Evolutionary conservation across 2,797 vertebrate species (phyloP), one percentile per base, ranked within the genome.

Genomic region (Sorex maritimensis): DNA sequence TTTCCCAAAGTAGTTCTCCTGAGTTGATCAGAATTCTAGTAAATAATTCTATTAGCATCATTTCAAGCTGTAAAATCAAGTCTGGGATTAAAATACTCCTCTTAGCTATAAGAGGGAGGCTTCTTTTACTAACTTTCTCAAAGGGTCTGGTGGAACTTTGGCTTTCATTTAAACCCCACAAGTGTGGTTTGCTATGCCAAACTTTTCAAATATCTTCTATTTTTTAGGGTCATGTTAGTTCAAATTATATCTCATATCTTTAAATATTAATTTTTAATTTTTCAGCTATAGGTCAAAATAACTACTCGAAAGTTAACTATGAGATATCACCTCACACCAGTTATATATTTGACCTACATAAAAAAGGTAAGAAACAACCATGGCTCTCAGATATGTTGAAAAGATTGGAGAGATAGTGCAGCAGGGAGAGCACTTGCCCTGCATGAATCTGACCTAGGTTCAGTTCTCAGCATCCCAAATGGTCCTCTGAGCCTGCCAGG

Each of bases 151-250:
- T 14, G 4, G 44, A 74, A 10, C 3, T 34, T 58, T 26, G 38
- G 63, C 21, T 95, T 44, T 63, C 65, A 91, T 68, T 81, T 72
- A 55, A 41, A 78, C 58, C 91, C 86, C 80, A 11, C 6, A 68
- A 65, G 8, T 21, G 12, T 10, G 21, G 34, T 67, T 92, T 84
- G 77, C 81, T 81, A 87, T n/a, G 82, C 5, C 12, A 75, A 55
- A 26, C 49, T 83, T 90, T 93, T 71, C 26, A 55, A 81, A 30
- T 21, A 4, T 86, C 58, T 67, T 79, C 52, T 24, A 6, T 63
- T 80, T 77, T 38, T 38, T 26, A 79, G 87, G 86, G 44, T 9
- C 28, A 26, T 55, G 90, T 77, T n/a, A 14, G 55, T 88, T 78
- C 41, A 55, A 92, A 85, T 52, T 71, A 23, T n/a, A 30, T 9